phyloP scores from a whole-genome alignment of 2,888 invertebrate genomes.

The Hirtodrosophila trivittata region DNA sequence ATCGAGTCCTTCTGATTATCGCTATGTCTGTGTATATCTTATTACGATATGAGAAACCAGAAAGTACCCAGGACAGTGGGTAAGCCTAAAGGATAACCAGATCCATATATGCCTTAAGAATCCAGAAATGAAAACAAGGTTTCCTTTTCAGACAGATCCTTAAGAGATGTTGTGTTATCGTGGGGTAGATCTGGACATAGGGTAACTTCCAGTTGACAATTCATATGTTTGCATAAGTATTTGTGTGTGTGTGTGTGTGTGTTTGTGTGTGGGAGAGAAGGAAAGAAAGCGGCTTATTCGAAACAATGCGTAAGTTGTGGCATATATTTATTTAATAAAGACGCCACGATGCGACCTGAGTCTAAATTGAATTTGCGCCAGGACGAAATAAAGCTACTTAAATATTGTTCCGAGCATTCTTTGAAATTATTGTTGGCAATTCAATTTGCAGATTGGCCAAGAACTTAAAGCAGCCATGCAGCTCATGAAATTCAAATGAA shows the following conservation, averaged over 20 bases:
- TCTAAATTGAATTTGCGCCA: conserved; percentile 58
- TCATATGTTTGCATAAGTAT: not conserved
- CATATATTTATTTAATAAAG: conserved; percentile 46
- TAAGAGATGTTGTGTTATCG: no score
- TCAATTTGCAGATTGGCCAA: conserved; percentile 40
- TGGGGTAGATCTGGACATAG: no score
- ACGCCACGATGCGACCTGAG: conserved; percentile 31
- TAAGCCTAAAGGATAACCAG: no score
- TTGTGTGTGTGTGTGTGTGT: not conserved
- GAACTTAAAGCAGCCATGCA: conserved; percentile 43
- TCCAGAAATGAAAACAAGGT: no score
- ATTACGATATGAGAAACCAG: no score
- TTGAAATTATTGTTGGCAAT: conserved; percentile 13
- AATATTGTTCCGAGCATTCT: conserved; percentile 25
- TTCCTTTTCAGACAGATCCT: no score
- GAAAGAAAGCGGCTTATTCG: not conserved
- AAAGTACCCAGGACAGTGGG: no score
- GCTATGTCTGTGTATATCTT: no score
- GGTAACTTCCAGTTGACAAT: no score
- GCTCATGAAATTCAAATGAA: conserved; percentile 71
- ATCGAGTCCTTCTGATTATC: no score
- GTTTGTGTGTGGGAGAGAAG: conserved; percentile 1
- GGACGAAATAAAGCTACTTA: conserved; percentile 48
- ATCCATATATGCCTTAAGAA: no score
- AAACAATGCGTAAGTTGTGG: conserved; percentile 43